Base-by-base conservation (phyloP, 2,113 vertebrate genomes). In the Ploceus nigricollis region DNA sequence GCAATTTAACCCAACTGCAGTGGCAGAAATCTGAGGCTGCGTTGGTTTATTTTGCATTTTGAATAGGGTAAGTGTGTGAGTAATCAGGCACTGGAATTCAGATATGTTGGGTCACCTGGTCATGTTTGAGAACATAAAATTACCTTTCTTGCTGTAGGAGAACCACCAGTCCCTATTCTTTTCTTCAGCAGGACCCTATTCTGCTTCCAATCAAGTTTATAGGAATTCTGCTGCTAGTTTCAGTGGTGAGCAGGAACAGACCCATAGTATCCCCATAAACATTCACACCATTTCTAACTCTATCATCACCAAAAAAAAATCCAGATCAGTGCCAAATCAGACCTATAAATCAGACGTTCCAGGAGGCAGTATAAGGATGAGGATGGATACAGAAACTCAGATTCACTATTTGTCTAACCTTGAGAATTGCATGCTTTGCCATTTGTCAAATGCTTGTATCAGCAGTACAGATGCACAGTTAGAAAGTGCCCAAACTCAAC, bases 361-460 rank as follows among this genome's bases (percentile, higher is more conserved):
- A 48, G 63, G 35, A 63, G 8, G 31, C 60, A 17, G 15, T 65
- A 15, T 27, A 65, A 48, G 22, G 13, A 42, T 65, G 28, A 53
- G 7, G 9, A 47, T 73, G 66, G 77, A 61, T 6, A 56, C 7
- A 60, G 23, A 31, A 70, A 57, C 8, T 45, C 18, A 25, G 7
- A 33, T 60, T 69, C 28, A 69, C 28, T 19, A 6, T 78, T 91
- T 57, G 10, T 61, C 19, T 77, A 35, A 73, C 63, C 31, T 48
- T 60, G 31, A 69, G 37, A 44, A 14, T 4, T 47, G 7, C 31
- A 23, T 61, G 15, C 13, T 64, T 94, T 81, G 27, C 28, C 37
- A 15, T 25, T 48, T 3, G 0, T 53, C 50, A 37, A 11, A 21
- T n/a, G 6, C 8, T 39, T 2, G 0, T 48, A 15, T 10, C 35